A percentile compares a stretch with the other conserved stretches of the same genome.
Evolutionary conservation across 2,888 invertebrate genomes (phyloP).

Genomic region (Pristionchus maxplancki): DNA sequence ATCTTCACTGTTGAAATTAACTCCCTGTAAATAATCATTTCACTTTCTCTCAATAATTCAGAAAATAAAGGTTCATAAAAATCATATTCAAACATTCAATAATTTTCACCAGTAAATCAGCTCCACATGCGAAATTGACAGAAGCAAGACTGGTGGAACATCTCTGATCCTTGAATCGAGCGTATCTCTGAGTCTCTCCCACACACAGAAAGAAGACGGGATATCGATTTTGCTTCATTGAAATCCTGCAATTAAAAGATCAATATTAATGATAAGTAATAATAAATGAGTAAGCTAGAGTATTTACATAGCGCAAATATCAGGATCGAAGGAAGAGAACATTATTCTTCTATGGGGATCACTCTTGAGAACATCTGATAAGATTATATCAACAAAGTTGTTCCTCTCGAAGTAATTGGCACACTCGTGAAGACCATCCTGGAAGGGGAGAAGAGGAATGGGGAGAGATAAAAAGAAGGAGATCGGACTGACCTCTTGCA

Average conservation of each 20-base stretch:
- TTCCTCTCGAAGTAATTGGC: slow-evolving; percentile 86
- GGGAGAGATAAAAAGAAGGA: too few species aligned
- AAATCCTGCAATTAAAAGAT: slow-evolving; percentile 81
- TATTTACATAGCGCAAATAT: slow-evolving; percentile 90
- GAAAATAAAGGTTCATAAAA: too few species aligned
- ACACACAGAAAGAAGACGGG: slow-evolving; percentile 96
- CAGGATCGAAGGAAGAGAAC: slow-evolving; percentile 95
- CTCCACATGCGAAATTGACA: slow-evolving; percentile 73
- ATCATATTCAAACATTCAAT: background rate
- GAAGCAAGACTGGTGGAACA: slow-evolving; percentile 71
- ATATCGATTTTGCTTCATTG: slow-evolving; percentile 95
- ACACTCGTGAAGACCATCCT: slow-evolving; percentile 79
- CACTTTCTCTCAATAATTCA: background rate
- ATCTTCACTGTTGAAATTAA: slow-evolving; percentile 94
- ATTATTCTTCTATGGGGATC: slow-evolving; percentile 89
- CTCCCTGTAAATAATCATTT: slow-evolving; percentile 81
- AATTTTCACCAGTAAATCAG: slow-evolving; percentile 66
- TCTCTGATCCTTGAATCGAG: slow-evolving; percentile 83
- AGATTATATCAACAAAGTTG: slow-evolving; percentile 89
- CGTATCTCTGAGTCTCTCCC: slow-evolving; percentile 85
- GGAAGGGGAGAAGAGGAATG: background rate
- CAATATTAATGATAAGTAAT: background rate
- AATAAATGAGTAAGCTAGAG: background rate
- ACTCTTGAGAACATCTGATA: slow-evolving; percentile 88
- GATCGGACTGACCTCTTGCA: slow-evolving; percentile 64